Base-by-base conservation (phyloP, 2,888 invertebrate species). In the Hyalella azteca region DNA sequence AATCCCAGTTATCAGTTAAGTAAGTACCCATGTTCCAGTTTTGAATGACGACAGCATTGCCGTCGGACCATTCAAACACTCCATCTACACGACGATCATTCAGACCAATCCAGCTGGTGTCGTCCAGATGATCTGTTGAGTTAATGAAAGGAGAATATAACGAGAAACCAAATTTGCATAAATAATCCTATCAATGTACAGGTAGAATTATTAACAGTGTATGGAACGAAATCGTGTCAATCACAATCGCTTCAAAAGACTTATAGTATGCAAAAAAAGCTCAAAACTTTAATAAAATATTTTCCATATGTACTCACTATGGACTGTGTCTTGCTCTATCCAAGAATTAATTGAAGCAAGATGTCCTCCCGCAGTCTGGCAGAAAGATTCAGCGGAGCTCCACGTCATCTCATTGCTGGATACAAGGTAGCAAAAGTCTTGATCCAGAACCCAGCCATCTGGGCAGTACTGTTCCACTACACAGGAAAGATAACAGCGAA, bases 81-180 rank as follows among this genome's bases (percentile, higher is more conserved):
- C 48, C 75, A 32, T 78, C 81, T 13, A 45, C 29, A 32, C 19
- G 22, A 1, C 73, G 26, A 75, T 81, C 81, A 60, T 78, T 81
- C 19, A 81, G 78, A 1, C 81, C 81, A 36, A 81, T 75, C 81
- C 81, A 81, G 60, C 66, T 73, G 45, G 54, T 41, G 19, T 40
- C 45, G 19, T 19, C n/a, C 32, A 78, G 32, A 19, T 41, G 26
- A 15, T 48, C 66, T 22, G 45, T 36, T 3, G 1, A 50, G 5
- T 50, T 15, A 7, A 7, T 50, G n/a, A 19, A 50, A 50, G 50
- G 19, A 50, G 50, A 22, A 15, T 7, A 7, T 3, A 13, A n/a
- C n/a, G n/a, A 15, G 22, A 50, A 50, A 19, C 19, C 7, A 1
- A 13, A 50, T 50, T 7, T 2, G 50, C n/a, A n/a, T n/a, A 50